Evolutionary conservation across 2,113 vertebrate species (phyloP).

Genomic region (Holacanthus passer): DNA sequence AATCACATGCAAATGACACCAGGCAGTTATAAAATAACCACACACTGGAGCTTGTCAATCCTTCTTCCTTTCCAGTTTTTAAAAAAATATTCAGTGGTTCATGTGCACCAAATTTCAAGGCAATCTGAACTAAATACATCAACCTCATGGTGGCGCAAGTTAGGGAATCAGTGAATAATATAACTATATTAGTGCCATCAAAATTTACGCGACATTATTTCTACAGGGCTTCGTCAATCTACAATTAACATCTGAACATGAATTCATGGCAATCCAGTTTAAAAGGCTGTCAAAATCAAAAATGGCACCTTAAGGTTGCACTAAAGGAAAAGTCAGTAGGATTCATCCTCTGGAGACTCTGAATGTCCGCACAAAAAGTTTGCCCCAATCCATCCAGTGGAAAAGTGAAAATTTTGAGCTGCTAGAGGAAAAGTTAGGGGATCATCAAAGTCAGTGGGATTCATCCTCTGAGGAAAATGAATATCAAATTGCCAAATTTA

Average conservation of each 20-base stretch:
- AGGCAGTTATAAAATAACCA: neutral
- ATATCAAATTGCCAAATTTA: neutral
- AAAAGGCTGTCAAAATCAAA: neutral
- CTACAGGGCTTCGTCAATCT: too few relatives aligned
- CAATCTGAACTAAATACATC: neutral
- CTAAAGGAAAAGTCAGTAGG: neutral
- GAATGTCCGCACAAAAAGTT: neutral
- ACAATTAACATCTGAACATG: neutral
- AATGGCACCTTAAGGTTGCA: neutral
- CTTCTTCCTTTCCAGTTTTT: too few relatives aligned
- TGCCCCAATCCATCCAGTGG: too few relatives aligned
- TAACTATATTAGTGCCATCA: too few relatives aligned
- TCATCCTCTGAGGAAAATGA: neutral
- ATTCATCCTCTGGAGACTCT: neutral
- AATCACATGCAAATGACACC: neutral
- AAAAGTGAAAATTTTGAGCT: too few relatives aligned
- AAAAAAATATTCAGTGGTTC: too few relatives aligned
- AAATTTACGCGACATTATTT: too few relatives aligned
- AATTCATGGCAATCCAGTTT: too few relatives aligned
- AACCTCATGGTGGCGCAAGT: neutral
- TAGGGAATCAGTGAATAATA: neutral
- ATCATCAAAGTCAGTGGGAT: neutral
- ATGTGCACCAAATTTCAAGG: neutral
- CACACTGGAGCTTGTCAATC: too few relatives aligned
- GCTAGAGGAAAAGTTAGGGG: too few relatives aligned